Conservation (phyloP, 2,888 invertebrate genomes). For the Drosophila demipolita region DNA sequence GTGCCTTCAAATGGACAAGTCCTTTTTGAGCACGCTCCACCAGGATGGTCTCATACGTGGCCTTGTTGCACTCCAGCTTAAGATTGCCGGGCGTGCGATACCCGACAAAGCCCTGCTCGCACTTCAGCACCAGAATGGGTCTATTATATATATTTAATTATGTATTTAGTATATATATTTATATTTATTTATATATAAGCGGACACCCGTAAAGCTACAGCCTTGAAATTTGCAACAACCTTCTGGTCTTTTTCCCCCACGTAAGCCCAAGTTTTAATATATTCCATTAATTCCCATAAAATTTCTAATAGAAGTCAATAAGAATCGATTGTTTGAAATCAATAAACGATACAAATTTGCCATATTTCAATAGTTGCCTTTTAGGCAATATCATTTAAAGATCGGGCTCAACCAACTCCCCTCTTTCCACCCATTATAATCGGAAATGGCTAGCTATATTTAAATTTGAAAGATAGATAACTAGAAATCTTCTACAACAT, state of each 20-base stretch:
- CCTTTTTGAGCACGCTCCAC: constrained; percentile 96
- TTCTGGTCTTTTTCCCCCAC: too few relatives aligned
- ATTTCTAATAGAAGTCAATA: background rate
- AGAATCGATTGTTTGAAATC: too few relatives aligned
- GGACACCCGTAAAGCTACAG: background rate
- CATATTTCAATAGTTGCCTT: too few relatives aligned
- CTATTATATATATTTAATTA: constrained; percentile 84
- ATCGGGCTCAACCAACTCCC: too few relatives aligned
- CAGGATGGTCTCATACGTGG: constrained; percentile 96
- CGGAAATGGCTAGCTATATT: background rate
- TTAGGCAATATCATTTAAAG: too few relatives aligned
- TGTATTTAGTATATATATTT: too few relatives aligned
- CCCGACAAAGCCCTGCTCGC: constrained; percentile 98
- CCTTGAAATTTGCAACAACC: background rate
- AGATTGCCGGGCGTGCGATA: constrained; percentile 91
- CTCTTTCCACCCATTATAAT: background rate
- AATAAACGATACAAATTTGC: too few relatives aligned
- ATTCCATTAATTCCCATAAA: too few relatives aligned
- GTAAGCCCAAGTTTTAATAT: too few relatives aligned
- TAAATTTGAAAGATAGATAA: too few relatives aligned
- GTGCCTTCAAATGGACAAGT: constrained; percentile 95
- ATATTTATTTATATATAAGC: too few relatives aligned
- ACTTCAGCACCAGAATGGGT: constrained; percentile 96
- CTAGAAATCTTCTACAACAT: too few relatives aligned
- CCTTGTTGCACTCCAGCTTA: constrained; percentile 97